Conservation (phyloP, 2,888 invertebrate species). For the Drosophila neotestacea region DNA sequence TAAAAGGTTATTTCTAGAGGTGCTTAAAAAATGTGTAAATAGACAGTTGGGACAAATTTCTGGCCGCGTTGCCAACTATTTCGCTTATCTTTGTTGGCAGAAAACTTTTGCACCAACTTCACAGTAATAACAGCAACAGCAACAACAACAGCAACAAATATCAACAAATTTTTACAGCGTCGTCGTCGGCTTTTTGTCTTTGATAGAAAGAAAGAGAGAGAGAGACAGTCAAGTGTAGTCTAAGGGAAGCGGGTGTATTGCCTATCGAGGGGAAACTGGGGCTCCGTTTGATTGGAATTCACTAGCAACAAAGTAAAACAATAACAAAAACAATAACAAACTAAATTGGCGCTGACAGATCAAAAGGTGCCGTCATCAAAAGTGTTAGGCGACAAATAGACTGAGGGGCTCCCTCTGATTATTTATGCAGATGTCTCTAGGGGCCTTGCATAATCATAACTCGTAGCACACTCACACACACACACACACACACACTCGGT, state of each 20-base stretch:
- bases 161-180: constrained; percentile 72
- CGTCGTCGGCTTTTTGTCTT: constrained; percentile 67
- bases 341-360: constrained; percentile 70
- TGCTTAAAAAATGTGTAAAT: constrained; percentile 8
- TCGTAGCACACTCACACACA: neutral
- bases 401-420: constrained; percentile 41
- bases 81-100: constrained; percentile 48
- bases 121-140: constrained; percentile 24
- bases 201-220: constrained; percentile 36
- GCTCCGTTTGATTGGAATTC: constrained; percentile 73
- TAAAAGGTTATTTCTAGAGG: constrained; percentile 29
- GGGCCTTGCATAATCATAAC: constrained; percentile 60
- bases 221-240: constrained; percentile 19
- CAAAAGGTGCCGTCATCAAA: constrained; percentile 70
- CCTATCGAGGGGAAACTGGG: constrained; percentile 9
- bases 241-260: constrained; percentile 2
- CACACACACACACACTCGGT: too few relatives aligned
- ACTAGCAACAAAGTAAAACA: constrained; percentile 24
- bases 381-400: constrained; percentile 73
- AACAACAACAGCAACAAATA: constrained; percentile 44
- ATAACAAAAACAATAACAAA: constrained; percentile 46
- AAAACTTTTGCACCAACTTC: constrained; percentile 46
- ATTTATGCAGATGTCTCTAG: constrained; percentile 71
- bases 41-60: constrained; percentile 11
- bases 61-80: constrained; percentile 55